Evolutionary conservation across 2,113 vertebrate genomes (phyloP), one percentile per base, ranked within the genome.

Genomic region (Hemiprocne comata): DNA sequence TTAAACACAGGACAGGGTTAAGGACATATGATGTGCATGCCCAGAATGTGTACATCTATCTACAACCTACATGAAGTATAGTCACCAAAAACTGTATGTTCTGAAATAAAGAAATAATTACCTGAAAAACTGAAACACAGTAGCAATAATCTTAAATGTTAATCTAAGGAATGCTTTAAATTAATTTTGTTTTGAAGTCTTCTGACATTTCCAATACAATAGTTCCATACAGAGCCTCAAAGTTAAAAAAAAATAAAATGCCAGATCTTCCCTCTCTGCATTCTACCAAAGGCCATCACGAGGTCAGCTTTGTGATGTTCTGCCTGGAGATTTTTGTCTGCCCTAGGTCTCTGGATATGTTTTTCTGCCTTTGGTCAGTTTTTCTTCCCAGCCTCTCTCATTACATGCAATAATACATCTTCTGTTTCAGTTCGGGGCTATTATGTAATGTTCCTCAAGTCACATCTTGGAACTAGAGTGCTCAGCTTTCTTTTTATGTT

Each of bases 1-100:
- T 69, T 33, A 44, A 71, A 40, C 23, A 26, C 13, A 33, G 38
- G 44, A 34, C 6, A 34, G 21, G 25, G 33, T 21, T 46, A 70
- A 84, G 26, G 31, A 40, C 24, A 23, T 54, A 14, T 3, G 3
- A 17, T 13, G 14, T 7, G 2, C 1, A 0, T 24, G 24, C 20
- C 34, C 9, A 3, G 16, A 70, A 36, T 10, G 8, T 16, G 29
- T 11, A 15, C 9, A 31, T 25, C 51, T 70, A 6, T 44, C 33
- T 44, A 11, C 16, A 53, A 3, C 18, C 18, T 25, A 11, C 8
- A 18, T 31, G 25, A 36, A 75, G 54, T 29, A 48, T 1, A 75
- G 10, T 21, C 54, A 89, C 25, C 13, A 25, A 54, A 94, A 85
- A 2, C 5, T 17, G 5, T 25, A 16, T 55, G 40, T 42, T 57